These are phyloP conservation scores for Chelidonichthys spinosus DNA, from an alignment of 2,797 vertebrate species.

Conservation along the genomic window DNA sequence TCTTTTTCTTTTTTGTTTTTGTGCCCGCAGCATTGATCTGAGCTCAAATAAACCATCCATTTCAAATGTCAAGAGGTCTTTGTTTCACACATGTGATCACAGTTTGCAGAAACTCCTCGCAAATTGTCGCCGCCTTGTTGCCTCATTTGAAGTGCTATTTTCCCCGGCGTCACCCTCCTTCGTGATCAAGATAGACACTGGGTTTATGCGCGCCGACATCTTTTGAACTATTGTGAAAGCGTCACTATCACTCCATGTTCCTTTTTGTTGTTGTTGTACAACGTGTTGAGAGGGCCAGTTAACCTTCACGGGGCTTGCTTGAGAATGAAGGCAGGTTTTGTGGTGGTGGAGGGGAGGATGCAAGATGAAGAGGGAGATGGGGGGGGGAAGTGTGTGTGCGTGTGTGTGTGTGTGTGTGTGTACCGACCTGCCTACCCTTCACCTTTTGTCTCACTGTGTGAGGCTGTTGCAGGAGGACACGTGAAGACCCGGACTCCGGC, in stretches of 20 bases:
- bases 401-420: constrained; percentile 41
- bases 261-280: constrained; percentile 72
- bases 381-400: constrained; percentile 20
- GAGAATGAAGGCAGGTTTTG: constrained; percentile 50
- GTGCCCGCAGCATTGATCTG: constrained; percentile 62
- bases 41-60: constrained; percentile 59
- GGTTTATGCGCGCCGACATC: constrained; percentile 48
- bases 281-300: constrained; percentile 66
- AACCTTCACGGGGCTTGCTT: constrained; percentile 68
- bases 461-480: constrained; percentile 70
- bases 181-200: constrained; percentile 66
- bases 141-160: constrained; percentile 75
- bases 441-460: constrained; percentile 78
- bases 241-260: constrained; percentile 49
- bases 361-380: constrained; percentile 63
- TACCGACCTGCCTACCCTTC: constrained; percentile 77
- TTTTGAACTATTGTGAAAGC: constrained; percentile 68
- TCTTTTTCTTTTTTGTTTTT: constrained; percentile 21
- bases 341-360: constrained; percentile 20
- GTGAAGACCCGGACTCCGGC: constrained; percentile 66
- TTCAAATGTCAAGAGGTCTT: constrained; percentile 73
- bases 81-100: constrained; percentile 72
- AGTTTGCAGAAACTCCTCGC: constrained; percentile 62
- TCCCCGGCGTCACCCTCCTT: constrained; percentile 56
- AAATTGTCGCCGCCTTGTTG: constrained; percentile 70